Percentiles rank a stretch among this genome's conserved stretches.
Evolutionary conservation across 2,888 invertebrate genomes (phyloP).

Genomic region (Ormyrus nitidulus): DNA sequence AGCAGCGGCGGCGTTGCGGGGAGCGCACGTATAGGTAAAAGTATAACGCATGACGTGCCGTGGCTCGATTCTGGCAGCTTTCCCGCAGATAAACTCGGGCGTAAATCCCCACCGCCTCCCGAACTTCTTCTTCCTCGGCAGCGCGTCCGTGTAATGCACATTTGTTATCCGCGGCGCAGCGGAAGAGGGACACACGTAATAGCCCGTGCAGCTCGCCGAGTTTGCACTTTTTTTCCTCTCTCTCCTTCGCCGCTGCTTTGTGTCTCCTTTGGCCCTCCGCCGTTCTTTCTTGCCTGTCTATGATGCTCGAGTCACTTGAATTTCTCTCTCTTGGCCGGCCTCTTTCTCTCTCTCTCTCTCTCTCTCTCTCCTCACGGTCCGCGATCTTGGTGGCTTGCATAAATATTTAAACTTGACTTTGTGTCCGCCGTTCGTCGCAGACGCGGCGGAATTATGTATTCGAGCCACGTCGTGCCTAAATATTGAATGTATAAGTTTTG

Average conservation of each 20-base stretch:
- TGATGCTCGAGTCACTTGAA: background rate
- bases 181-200: constrained; percentile 9
- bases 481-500: background rate
- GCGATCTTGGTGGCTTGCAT: constrained; percentile 47
- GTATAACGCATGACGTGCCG: constrained; percentile 40
- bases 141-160: constrained; percentile 22
- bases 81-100: constrained; percentile 48
- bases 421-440: constrained; percentile 1
- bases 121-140: background rate
- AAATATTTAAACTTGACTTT: constrained; percentile 56
- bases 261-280: no score
- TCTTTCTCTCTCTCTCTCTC: constrained; percentile 18
- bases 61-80: constrained; percentile 47
- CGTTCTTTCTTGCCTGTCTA: no score
- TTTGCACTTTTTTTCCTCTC: constrained; percentile 40
- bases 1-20: constrained; percentile 1
- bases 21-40: constrained; percentile 31
- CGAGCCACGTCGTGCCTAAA: background rate
- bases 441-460: background rate
- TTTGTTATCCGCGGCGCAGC: constrained; percentile 39
- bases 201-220: constrained; percentile 18
- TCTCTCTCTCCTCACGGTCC: background rate
- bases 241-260: background rate
- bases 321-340: constrained; percentile 42
- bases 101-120: constrained; percentile 35